Conservation (phyloP, 2,888 invertebrate genomes). For the Diarsia rubi region DNA sequence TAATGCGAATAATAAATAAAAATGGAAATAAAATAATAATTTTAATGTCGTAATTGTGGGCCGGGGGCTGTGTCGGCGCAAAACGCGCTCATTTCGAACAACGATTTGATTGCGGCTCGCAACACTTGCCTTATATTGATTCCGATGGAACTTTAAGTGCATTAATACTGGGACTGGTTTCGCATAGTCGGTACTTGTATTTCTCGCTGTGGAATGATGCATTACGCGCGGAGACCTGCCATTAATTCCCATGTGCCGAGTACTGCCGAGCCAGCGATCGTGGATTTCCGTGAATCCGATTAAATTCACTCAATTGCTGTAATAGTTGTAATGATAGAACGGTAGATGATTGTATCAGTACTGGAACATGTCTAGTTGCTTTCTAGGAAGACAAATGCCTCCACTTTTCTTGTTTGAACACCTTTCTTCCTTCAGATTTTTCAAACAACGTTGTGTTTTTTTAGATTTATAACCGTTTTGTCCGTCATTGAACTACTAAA, state of each 20-base stretch:
- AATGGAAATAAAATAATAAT: slow-evolving; percentile 91
- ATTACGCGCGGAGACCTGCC: slow-evolving; percentile 55
- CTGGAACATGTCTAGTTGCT: slow-evolving; percentile 21
- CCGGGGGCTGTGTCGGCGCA: slow-evolving; percentile 83
- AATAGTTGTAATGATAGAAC: slow-evolving; percentile 56
- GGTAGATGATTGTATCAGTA: slow-evolving; percentile 45
- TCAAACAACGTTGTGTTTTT: background rate
- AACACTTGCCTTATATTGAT: slow-evolving; percentile 82
- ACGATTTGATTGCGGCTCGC: slow-evolving; percentile 82
- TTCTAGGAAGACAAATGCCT: slow-evolving; percentile 37
- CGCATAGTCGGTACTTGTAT: slow-evolving; percentile 60
- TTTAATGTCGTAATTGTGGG: slow-evolving; percentile 90
- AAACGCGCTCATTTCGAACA: slow-evolving; percentile 83
- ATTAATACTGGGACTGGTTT: slow-evolving; percentile 79
- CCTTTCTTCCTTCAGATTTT: slow-evolving; percentile 13
- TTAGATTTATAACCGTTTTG: background rate
- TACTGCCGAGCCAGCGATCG: slow-evolving; percentile 43
- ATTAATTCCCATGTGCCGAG: slow-evolving; percentile 56
- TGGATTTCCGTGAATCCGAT: slow-evolving; percentile 64
- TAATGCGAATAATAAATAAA: slow-evolving; percentile 91
- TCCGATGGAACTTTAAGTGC: slow-evolving; percentile 80
- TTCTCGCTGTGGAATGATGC: slow-evolving; percentile 61
- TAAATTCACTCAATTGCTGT: slow-evolving; percentile 60
- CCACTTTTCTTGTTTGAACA: slow-evolving; percentile 28
- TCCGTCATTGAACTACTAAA: background rate